These are phyloP conservation scores for Oryzias dopingdopingensis DNA, from an alignment of 2,797 vertebrate genomes.

Conservation along the genomic window DNA sequence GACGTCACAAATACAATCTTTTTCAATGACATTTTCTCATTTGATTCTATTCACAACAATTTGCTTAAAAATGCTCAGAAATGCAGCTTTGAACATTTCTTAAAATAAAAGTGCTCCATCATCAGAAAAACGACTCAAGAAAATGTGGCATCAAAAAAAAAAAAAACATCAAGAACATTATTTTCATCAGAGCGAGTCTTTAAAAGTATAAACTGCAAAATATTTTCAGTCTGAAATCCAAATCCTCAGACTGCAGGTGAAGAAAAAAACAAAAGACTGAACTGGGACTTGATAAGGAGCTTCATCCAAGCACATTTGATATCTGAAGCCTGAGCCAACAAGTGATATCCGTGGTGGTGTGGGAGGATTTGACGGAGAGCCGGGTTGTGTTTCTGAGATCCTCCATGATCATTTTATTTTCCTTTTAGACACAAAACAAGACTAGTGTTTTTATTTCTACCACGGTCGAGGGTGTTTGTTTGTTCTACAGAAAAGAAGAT, in stretches of 20 bases:
- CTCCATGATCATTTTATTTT: slow-evolving; percentile 26
- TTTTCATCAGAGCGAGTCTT: no score
- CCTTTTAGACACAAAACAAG: slow-evolving; percentile 6
- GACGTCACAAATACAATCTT: no score
- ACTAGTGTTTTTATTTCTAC: slow-evolving; percentile 4
- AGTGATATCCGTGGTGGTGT: slow-evolving; percentile 56
- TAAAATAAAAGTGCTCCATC: no score
- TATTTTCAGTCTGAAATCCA: slow-evolving; percentile 57
- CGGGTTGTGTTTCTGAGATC: slow-evolving; percentile 35
- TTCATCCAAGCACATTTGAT: slow-evolving; percentile 65
- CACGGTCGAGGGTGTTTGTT: slow-evolving; percentile 26
- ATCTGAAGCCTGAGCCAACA: slow-evolving; percentile 31
- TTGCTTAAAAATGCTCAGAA: no score
- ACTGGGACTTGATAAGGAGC: slow-evolving; percentile 53
- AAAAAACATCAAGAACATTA: no score
- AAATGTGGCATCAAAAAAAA: no score
- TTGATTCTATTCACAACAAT: no score
- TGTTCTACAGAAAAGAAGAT: slow-evolving; percentile 32
- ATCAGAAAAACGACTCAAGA: no score
- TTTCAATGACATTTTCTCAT: no score
- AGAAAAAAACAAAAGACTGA: slow-evolving; percentile 53
- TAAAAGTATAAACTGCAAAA: not conserved
- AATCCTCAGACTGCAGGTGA: slow-evolving; percentile 54
- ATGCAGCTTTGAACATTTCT: no score
- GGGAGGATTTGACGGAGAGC: slow-evolving; percentile 49